A percentile compares a stretch with the other conserved stretches of the same genome.
Conservation (phyloP, 2,888 invertebrate species). For the Drosophila macrospina region DNA sequence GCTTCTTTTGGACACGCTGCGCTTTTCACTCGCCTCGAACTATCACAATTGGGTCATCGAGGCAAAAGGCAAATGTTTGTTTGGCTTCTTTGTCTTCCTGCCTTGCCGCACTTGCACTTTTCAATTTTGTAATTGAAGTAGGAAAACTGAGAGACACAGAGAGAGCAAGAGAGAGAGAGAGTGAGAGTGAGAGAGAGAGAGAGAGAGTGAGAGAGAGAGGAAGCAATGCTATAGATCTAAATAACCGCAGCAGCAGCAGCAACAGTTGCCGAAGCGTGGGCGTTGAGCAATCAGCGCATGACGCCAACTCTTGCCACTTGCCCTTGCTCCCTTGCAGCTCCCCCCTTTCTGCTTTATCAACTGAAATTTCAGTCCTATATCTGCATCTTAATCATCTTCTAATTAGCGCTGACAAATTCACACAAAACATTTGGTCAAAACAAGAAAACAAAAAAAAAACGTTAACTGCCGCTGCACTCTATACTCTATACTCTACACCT, state of each 20-base stretch:
- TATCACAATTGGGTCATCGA: slow-evolving; percentile 74
- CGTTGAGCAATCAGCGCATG: slow-evolving; percentile 75
- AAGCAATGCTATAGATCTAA: slow-evolving; percentile 18
- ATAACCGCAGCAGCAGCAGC: slow-evolving; percentile 32
- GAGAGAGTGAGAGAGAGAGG: neutral
- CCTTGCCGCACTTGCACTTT: slow-evolving; percentile 72
- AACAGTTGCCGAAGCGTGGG: slow-evolving; percentile 67
- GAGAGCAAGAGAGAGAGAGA: slow-evolving; percentile 18
- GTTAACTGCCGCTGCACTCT: neutral
- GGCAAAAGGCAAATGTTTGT: slow-evolving; percentile 56
- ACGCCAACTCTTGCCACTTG: slow-evolving; percentile 44
- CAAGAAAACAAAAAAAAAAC: neutral
- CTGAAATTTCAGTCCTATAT: slow-evolving; percentile 14
- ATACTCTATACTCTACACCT: too few relatives aligned
- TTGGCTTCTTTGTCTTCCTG: slow-evolving; percentile 15
- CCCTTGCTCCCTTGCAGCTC: neutral
- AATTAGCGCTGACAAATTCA: slow-evolving; percentile 51
- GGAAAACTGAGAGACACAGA: too few relatives aligned
- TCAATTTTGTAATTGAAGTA: slow-evolving; percentile 72
- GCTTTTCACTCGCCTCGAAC: slow-evolving; percentile 56
- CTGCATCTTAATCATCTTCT: slow-evolving; percentile 17
- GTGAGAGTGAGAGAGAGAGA: slow-evolving; percentile 4
- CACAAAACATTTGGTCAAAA: slow-evolving; percentile 28
- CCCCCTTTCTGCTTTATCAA: neutral
- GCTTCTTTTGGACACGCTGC: slow-evolving; percentile 47